A percentile compares a stretch with the other conserved stretches of the same genome.
Conservation (phyloP, 2,797 vertebrate species). For the Poecilia gillii region DNA sequence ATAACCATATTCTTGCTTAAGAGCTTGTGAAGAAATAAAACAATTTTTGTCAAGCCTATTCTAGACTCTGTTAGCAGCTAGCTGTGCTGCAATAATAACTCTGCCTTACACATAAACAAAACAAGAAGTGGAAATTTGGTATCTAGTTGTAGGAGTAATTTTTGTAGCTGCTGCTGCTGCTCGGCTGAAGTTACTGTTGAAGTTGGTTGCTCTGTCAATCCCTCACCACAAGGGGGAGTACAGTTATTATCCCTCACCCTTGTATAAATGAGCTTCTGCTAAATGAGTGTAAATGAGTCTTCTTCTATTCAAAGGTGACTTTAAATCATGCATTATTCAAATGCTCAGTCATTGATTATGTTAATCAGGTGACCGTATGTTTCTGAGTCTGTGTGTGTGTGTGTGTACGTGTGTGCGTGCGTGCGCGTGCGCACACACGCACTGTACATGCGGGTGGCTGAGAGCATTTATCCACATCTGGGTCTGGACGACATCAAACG, state of each 20-base stretch:
- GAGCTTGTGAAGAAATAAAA: neutral
- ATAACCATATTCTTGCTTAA: neutral
- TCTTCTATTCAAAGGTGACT: slow-evolving; percentile 34
- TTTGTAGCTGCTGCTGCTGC: neutral
- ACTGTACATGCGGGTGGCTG: slow-evolving; percentile 22
- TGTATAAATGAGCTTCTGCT: slow-evolving; percentile 37
- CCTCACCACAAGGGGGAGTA: neutral
- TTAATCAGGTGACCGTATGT: slow-evolving; percentile 13
- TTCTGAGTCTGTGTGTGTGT: slow-evolving; percentile 3
- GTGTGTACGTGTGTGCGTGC: slow-evolving; percentile 6
- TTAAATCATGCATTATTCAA: slow-evolving; percentile 36
- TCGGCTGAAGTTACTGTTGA: neutral
- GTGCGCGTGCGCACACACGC: slow-evolving; percentile 3
- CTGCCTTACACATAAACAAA: neutral
- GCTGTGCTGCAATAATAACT: neutral
- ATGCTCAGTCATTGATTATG: slow-evolving; percentile 49
- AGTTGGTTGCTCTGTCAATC: neutral
- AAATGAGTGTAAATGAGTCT: slow-evolving; percentile 29
- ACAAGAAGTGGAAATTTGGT: neutral
- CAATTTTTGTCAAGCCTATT: neutral
- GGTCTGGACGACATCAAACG: slow-evolving; percentile 72
- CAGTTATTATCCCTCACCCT: slow-evolving; percentile 29
- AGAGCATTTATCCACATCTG: slow-evolving; percentile 69
- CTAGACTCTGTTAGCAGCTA: neutral
- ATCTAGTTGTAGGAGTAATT: neutral